Evolutionary conservation across 2,797 vertebrate genomes (phyloP), one percentile per base, ranked within the genome.

Genomic region (Micromesistius poutassou): DNA sequence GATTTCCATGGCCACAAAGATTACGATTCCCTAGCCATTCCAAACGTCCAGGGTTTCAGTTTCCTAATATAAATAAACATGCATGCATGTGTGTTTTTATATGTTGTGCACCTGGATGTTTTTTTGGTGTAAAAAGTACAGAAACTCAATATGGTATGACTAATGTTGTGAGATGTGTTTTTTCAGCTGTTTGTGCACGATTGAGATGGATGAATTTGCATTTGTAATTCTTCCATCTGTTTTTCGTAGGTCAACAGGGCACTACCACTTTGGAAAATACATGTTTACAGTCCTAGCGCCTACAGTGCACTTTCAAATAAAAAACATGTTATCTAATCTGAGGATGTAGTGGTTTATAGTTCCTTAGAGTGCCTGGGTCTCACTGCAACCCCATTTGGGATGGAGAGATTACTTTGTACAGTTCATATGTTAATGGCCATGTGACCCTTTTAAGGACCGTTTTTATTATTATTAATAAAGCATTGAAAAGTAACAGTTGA

Each of bases 401-500:
- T 40, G 74, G 1, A 1, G 80, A 89, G 78, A 86, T 87, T 77
- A 83, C 70, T 78, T 13, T 12, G 70, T 73, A 76, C 72, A 80
- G 81, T 80, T 76, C 55, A n/a, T 62, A 74, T 71, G 76, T 42
- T 40, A 73, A 66, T 16, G 30, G n/a, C 30, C 30, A 19, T 46
- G 40, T 74, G 55, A 62, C 55, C n/a, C 55, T 62, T 62, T 62
- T 38, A 22, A 62, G n/a, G 55, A 62, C 55, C n/a, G 2, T 62
- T 62, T 55, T 55, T 55, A 46, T 40, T 40, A 10, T 5, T 16
- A 25, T 8, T 33, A 30, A 76, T 73, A 83, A 22, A 71, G 35
- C n/a, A 55, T 30, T 76, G 71, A 30, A 36, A 28, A 62, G 16
- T 31, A 50, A 73, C 74, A 62, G 7, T 62, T 62, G 5, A 25